phyloP scores from a whole-genome alignment of 2,888 invertebrate genomes.

The Polydrusus pterygomalis region DNA sequence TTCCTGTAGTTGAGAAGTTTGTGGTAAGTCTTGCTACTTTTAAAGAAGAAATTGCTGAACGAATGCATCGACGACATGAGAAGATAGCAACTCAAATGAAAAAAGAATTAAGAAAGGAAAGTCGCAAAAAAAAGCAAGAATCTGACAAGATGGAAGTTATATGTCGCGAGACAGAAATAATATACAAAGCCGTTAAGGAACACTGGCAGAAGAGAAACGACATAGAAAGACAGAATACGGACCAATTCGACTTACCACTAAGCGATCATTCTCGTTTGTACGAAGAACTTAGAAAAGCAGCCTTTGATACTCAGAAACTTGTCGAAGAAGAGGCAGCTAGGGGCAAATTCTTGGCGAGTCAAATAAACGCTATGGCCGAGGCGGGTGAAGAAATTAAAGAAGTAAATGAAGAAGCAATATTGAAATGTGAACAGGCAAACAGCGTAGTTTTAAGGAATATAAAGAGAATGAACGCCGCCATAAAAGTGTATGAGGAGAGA shows the following conservation, averaged over 20 bases:
- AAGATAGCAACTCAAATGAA: slow-evolving; percentile 69
- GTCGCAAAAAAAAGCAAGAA: slow-evolving; percentile 64
- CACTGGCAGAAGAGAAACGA: slow-evolving; percentile 63
- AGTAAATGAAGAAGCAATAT: slow-evolving; percentile 67
- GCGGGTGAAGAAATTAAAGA: slow-evolving; percentile 67
- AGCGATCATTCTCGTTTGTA: slow-evolving; percentile 67
- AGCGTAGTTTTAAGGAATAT: slow-evolving; percentile 69
- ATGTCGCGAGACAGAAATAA: slow-evolving; percentile 61
- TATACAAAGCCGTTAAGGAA: slow-evolving; percentile 63
- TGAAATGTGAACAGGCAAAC: slow-evolving; percentile 68
- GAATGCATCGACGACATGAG: slow-evolving; percentile 69
- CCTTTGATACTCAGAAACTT: slow-evolving; percentile 67
- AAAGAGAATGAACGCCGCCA: slow-evolving; percentile 64
- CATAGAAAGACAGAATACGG: slow-evolving; percentile 61
- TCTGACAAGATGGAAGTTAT: slow-evolving; percentile 63
- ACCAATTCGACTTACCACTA: slow-evolving; percentile 52
- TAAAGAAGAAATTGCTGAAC: slow-evolving; percentile 68
- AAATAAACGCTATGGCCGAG: slow-evolving; percentile 67
- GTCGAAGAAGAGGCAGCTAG: slow-evolving; percentile 69
- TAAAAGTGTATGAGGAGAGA: slow-evolving; percentile 65
- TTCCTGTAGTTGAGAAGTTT: slow-evolving; percentile 67
- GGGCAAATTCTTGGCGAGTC: slow-evolving; percentile 67
- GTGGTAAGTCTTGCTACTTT: slow-evolving; percentile 65
- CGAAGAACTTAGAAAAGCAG: slow-evolving; percentile 66
- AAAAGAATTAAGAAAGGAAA: slow-evolving; percentile 68